Base-by-base conservation (phyloP, 2,113 vertebrate genomes). In the Octodon degus region DNA sequence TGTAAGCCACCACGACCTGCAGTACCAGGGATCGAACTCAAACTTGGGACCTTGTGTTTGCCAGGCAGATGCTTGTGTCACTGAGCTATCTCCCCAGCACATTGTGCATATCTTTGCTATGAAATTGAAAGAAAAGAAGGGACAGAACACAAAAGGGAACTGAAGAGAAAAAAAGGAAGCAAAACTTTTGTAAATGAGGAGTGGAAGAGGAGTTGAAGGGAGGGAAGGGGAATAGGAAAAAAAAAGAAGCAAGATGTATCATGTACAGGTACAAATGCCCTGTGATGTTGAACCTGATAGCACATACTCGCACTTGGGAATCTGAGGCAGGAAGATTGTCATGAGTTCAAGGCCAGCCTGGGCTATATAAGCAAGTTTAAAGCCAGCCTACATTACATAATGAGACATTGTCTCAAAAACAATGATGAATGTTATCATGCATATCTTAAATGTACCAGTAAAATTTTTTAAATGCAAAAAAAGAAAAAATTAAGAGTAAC, bases 41-140 rank as follows among this genome's bases (percentile, higher is more conserved):
- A 55, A 55, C 53, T 55, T 55, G 53, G 53, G 53, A 55, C 53
- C 53, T 55, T 55, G 53, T 55, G 53, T 55, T 55, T 55, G 53
- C 53, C 53, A 55, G 53, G 53, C 53, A 55, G 14, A 12, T 55
- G 53, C 53, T 55, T 16, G 12, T 55, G 53, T 55, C 53, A 55
- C 53, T 16, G 14, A 55, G 53, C 53, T 16, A 55, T 55, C 53
- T 55, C 13, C 53, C 53, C 53, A 55, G 53, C 53, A 10, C 53
- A 55, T 55, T 91, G 20, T 94, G 43, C n/a, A 34, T 83, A 72
- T 74, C 94, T 86, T 94, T 86, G 50, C 62, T 94, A 24, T 90
- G 43, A 47, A 43, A 10, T n/a, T n/a, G n/a, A n/a, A n/a, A 70
- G 63, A 70, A 70, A 70, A 70, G 67, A 70, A 68, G 32, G 32